A percentile compares a stretch with the other conserved stretches of the same genome.
Evolutionary conservation across 2,797 vertebrate species (phyloP).

Genomic region (Falco columbarius): DNA sequence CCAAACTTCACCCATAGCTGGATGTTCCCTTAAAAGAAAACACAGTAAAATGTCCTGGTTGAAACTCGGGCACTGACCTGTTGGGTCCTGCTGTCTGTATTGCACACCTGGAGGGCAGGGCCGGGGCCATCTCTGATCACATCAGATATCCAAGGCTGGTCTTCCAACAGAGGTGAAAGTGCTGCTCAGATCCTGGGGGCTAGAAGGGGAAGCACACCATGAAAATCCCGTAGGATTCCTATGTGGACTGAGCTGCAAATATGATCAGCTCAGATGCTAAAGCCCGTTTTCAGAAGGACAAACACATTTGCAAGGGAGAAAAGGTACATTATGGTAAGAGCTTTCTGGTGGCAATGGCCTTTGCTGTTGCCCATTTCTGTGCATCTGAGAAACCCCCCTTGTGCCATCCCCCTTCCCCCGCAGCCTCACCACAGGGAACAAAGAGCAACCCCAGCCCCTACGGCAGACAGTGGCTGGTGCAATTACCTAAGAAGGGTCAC

Average conservation of each 20-base stretch:
- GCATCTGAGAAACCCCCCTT: neutral
- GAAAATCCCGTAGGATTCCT: neutral
- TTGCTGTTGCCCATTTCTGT: neutral
- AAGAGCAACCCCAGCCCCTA: neutral
- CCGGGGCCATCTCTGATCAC: neutral
- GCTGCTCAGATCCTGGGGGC: neutral
- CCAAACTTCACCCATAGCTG: neutral
- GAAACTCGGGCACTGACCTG: conserved; percentile 35
- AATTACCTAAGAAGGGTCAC: neutral
- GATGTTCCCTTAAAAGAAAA: neutral
- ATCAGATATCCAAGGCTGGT: neutral
- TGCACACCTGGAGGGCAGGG: neutral
- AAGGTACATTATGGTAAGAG: neutral
- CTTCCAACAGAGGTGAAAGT: neutral
- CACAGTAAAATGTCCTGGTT: neutral
- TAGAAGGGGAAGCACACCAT: neutral
- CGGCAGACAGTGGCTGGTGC: neutral
- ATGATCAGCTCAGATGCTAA: neutral
- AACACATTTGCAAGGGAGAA: neutral
- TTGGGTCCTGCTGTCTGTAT: conserved; percentile 11
- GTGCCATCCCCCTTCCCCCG: neutral
- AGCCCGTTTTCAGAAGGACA: neutral
- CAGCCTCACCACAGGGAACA: neutral
- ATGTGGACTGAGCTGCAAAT: neutral
- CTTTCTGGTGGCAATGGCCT: neutral